Evolutionary conservation across 2,113 vertebrate species (phyloP), one percentile per base, ranked within the genome.

Genomic region (Chionodraco myersi): DNA sequence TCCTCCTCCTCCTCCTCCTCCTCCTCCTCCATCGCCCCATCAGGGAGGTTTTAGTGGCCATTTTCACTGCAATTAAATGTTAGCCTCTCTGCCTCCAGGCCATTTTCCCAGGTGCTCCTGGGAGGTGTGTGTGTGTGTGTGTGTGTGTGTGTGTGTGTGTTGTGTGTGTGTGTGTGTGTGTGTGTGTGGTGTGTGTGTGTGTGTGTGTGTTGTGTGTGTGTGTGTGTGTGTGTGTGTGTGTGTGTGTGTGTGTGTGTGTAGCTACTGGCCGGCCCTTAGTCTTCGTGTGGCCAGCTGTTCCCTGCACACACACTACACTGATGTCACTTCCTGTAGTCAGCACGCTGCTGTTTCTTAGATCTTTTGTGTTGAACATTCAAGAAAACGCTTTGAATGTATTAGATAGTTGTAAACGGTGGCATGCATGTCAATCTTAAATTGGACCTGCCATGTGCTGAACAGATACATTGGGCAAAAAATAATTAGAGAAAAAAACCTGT

Each of bases 21-120:
- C 30, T 4, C 86, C 64, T 71, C 78, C 67, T 6, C 75, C 72
- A 36, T 76, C 79, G 65, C 30, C 34, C 80, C 87, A 85, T 85
- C 53, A 64, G 78, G 75, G 87, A 79, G 78, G 80, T 84, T 87
- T 92, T 91, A 90, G 68, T 10, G 1, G 73, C 75, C 86, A 85
- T 92, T 92, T 92, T 88, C 66, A 74, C 44, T 63, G 88, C 89
- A 90, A 93, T 91, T 93, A 93, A 90, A 90, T 71, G 85, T 88
- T 88, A 91, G 88, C 82, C 80, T 83, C 79, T 79, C 81, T 88
- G 90, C 80, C 91, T 80, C 72, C 79, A 79, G 85, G 88, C 82
- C 83, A 77, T 88, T 72, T 79, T 74, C 82, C 66, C 89, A 85
- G 85, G 85, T 91, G 88, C 88, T 91, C 88, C 75, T 84, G 82